A percentile compares a stretch with the other conserved stretches of the same genome.
Evolutionary conservation across 2,797 vertebrate species (phyloP).

Genomic region (Labroides dimidiatus): DNA sequence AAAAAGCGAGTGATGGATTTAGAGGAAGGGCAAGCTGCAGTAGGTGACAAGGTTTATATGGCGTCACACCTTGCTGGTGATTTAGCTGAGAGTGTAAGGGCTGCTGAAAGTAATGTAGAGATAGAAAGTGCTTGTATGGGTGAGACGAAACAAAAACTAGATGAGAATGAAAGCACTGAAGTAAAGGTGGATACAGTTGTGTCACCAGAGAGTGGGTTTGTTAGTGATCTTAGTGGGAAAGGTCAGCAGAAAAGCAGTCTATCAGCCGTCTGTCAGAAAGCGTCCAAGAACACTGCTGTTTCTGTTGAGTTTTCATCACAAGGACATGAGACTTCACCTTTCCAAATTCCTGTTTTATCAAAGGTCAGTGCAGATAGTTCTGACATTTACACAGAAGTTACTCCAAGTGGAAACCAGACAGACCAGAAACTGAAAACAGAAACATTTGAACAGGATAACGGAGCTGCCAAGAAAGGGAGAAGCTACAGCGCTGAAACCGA

Average conservation of each 20-base stretch:
- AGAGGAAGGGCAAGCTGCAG: conserved; percentile 24
- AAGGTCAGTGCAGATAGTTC: conserved; percentile 42
- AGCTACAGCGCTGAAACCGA: conserved; percentile 38
- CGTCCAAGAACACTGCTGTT: conserved; percentile 36
- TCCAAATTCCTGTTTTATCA: conserved; percentile 43
- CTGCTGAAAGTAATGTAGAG: conserved; percentile 32
- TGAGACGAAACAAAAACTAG: too few relatives aligned
- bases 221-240: conserved; percentile 30
- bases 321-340: conserved; percentile 53
- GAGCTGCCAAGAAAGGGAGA: conserved; percentile 14
- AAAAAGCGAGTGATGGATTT: conserved; percentile 13
- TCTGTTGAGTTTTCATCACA: conserved; percentile 57
- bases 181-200: too few relatives aligned
- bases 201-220: too few relatives aligned
- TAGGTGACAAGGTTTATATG: conserved; percentile 27
- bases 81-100: conserved; percentile 37
- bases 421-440: not conserved
- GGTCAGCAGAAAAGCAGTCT: conserved; percentile 50
- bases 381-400: conserved; percentile 36
- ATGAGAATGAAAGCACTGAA: conserved; percentile 18
- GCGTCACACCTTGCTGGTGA: conserved; percentile 23
- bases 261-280: conserved; percentile 53
- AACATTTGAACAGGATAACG: too few relatives aligned
- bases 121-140: conserved; percentile 26
- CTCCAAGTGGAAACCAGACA: conserved; percentile 26